These are phyloP conservation scores for Sphyrna mokarran DNA, from an alignment of 2,113 vertebrate genomes.

Conservation along the genomic window DNA sequence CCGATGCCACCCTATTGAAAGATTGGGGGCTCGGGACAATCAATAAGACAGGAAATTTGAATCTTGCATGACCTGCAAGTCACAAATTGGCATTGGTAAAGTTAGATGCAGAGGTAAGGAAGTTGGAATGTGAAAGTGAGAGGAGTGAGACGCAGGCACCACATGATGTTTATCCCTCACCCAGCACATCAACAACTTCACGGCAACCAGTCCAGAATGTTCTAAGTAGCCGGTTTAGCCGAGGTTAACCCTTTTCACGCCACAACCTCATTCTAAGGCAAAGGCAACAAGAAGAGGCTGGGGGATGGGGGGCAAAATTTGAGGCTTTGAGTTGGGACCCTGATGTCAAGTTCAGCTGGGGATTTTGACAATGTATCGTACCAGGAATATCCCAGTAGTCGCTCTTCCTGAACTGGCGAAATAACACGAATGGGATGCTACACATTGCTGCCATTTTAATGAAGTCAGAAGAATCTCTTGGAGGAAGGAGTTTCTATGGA, in stretches of 20 bases:
- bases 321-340: too few species aligned
- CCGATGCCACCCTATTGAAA: neutral
- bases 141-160: slow-evolving; percentile 43
- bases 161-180: slow-evolving; percentile 48
- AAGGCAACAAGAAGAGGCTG: neutral
- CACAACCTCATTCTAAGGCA: neutral
- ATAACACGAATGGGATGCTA: neutral
- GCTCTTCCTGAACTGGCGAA: neutral
- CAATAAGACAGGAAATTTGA: neutral
- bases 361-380: neutral
- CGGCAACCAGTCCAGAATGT: slow-evolving; percentile 45
- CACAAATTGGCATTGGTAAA: neutral
- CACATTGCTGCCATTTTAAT: neutral
- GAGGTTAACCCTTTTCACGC: neutral
- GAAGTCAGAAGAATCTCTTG: neutral
- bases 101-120: slow-evolving; percentile 40
- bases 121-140: slow-evolving; percentile 45
- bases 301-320: neutral
- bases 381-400: neutral
- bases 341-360: neutral
- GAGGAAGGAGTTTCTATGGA: neutral
- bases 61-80: neutral
- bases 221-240: slow-evolving; percentile 30
- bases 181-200: slow-evolving; percentile 44
- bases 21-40: neutral